Conservation (phyloP, 2,888 invertebrate genomes). For the Odontomyia ornata region DNA sequence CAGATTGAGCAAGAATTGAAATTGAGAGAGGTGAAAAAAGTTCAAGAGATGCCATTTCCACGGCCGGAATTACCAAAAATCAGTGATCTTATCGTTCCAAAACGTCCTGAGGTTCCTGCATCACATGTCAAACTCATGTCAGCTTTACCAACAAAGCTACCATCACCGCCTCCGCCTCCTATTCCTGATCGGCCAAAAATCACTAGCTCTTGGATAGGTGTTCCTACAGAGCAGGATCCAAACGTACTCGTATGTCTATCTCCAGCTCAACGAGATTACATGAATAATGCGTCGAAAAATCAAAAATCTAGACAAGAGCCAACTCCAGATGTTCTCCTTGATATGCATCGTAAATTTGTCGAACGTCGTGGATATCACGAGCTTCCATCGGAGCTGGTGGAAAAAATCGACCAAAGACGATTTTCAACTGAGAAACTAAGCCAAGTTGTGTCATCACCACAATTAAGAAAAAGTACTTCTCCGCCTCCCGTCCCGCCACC, state of each 20-base stretch:
- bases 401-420: slow-evolving; percentile 56
- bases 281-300: slow-evolving; percentile 63
- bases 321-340: slow-evolving; percentile 68
- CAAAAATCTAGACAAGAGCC: slow-evolving; percentile 20
- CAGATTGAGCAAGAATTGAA: slow-evolving; percentile 40
- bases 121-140: slow-evolving; percentile 45
- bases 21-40: slow-evolving; percentile 22
- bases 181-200: slow-evolving; percentile 60
- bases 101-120: slow-evolving; percentile 49
- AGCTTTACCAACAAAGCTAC: slow-evolving; percentile 49
- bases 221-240: slow-evolving; percentile 71
- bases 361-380: slow-evolving; percentile 71
- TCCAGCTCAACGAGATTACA: slow-evolving; percentile 73
- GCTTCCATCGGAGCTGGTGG: slow-evolving; percentile 58
- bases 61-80: slow-evolving; percentile 66
- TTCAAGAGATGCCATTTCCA: slow-evolving; percentile 65
- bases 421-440: slow-evolving; percentile 56
- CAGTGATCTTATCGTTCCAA: slow-evolving; percentile 61
- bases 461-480: slow-evolving; percentile 22
- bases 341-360: slow-evolving; percentile 76
- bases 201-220: slow-evolving; percentile 68
- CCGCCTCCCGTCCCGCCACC: slow-evolving; percentile 58
- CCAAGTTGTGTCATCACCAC: slow-evolving; percentile 33
- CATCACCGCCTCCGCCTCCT: slow-evolving; percentile 56
- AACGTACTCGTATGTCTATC: slow-evolving; percentile 74